phyloP scores from a whole-genome alignment of 92 coral and sea anemone species.

The Diadumene lineata region DNA sequence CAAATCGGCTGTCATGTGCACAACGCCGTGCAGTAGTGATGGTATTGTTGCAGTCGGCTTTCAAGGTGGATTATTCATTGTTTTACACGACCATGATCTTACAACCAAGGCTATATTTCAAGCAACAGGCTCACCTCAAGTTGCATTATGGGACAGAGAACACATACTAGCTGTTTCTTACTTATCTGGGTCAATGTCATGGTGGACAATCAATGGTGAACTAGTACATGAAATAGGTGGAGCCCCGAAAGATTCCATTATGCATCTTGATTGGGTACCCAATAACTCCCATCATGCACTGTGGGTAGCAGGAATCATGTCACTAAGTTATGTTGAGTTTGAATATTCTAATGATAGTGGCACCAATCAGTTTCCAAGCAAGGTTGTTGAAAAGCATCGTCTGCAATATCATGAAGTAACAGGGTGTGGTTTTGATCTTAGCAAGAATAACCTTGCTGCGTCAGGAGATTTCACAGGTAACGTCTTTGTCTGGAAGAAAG shows the following conservation, averaged over 20 bases:
- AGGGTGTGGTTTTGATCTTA: slow-evolving; percentile 80
- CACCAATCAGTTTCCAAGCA: slow-evolving; percentile 38
- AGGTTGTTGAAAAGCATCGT: slow-evolving; percentile 37
- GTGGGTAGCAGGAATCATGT: slow-evolving; percentile 90
- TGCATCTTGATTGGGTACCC: slow-evolving; percentile 73
- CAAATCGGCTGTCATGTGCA: slow-evolving; percentile 65
- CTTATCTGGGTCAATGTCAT: slow-evolving; percentile 74
- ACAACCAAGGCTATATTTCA: slow-evolving; percentile 61
- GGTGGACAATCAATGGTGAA: slow-evolving; percentile 79
- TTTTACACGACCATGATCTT: slow-evolving; percentile 56
- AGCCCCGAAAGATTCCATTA: slow-evolving; percentile 71
- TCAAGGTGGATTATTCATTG: slow-evolving; percentile 76
- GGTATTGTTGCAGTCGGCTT: slow-evolving; percentile 77
- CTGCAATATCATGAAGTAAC: slow-evolving; percentile 78
- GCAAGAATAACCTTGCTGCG: slow-evolving; percentile 35
- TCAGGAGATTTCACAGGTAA: slow-evolving; percentile 89
- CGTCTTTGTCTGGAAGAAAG: slow-evolving; percentile 67
- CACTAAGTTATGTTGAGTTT: slow-evolving; percentile 57
- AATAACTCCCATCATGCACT: slow-evolving; percentile 48
- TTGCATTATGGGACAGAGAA: slow-evolving; percentile 67
- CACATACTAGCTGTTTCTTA: slow-evolving; percentile 70
- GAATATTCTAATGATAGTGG: slow-evolving; percentile 33
- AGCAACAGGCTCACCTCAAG: slow-evolving; percentile 89
- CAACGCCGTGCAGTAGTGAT: slow-evolving; percentile 61
- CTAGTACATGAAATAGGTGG: slow-evolving; percentile 68